Evolutionary conservation across 92 coral and sea anemone genomes (phyloP).

Genomic region (Bergia sp.): DNA sequence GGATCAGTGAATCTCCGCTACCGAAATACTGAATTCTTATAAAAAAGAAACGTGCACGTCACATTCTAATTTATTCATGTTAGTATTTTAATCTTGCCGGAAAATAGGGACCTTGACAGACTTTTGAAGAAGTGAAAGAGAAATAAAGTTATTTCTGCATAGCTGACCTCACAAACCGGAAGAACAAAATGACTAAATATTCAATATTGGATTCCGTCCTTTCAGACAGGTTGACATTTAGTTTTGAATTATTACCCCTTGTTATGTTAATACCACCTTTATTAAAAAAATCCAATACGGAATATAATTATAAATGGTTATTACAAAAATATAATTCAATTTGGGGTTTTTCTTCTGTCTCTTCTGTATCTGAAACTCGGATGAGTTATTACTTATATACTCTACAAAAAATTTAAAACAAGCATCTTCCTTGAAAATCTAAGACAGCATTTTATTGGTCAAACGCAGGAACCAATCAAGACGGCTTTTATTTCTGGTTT

Average conservation of each 20-base stretch:
- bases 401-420: too few relatives aligned
- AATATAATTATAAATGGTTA: not conserved
- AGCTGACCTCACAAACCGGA: conserved; percentile 13
- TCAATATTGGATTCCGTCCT: not conserved
- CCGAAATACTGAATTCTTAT: too few relatives aligned
- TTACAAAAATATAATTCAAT: too few relatives aligned
- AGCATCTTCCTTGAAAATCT: not conserved
- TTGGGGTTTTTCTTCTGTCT: not conserved
- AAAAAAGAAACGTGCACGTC: too few relatives aligned
- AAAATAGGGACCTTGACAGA: not conserved
- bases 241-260: not conserved
- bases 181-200: not conserved
- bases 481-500: not conserved
- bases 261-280: not conserved
- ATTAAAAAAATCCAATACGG: not conserved
- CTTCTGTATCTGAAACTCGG: not conserved
- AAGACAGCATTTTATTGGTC: conserved; percentile 13
- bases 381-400: too few relatives aligned
- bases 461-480: conserved; percentile 26
- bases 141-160: not conserved
- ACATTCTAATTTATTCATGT: too few relatives aligned
- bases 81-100: not conserved
- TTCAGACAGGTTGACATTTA: conserved; percentile 4
- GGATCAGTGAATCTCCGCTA: too few relatives aligned
- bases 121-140: not conserved